Conservation (phyloP, 2,888 invertebrate species). For the Oscheius onirici region DNA sequence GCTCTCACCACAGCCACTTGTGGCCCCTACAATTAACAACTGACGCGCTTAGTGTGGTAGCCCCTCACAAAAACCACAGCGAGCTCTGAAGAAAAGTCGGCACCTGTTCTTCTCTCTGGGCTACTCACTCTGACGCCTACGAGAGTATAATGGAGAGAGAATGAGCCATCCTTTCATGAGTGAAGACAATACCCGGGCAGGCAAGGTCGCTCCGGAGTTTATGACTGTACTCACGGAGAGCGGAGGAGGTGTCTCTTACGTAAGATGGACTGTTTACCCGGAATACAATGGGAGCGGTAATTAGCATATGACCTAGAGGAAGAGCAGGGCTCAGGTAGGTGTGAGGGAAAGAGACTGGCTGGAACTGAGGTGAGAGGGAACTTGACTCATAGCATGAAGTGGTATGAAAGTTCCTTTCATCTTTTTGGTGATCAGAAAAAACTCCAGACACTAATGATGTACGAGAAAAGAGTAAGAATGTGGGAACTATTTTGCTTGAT, state of each 20-base stretch:
- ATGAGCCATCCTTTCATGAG: slow-evolving; percentile 15
- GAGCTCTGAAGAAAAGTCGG: slow-evolving; percentile 4
- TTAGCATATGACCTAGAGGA: neutral
- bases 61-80: neutral
- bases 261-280: slow-evolving; percentile 5
- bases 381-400: no score
- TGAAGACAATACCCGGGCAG: slow-evolving; percentile 7
- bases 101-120: neutral
- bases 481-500: no score
- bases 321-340: neutral
- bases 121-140: neutral
- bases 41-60: slow-evolving; percentile 14
- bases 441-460: no score
- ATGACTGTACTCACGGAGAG: neutral
- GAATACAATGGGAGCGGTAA: neutral
- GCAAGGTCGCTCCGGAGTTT: slow-evolving; percentile 16
- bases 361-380: neutral
- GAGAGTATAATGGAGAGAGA: neutral
- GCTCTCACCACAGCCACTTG: slow-evolving; percentile 4
- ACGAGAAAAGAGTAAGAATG: no score
- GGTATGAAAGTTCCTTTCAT: no score
- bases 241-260: slow-evolving; percentile 4
- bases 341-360: neutral
- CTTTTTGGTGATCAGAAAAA: no score
- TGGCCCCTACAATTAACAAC: slow-evolving; percentile 24